phyloP scores from a whole-genome alignment of 2,113 vertebrate species.

The Alectura lathami region DNA sequence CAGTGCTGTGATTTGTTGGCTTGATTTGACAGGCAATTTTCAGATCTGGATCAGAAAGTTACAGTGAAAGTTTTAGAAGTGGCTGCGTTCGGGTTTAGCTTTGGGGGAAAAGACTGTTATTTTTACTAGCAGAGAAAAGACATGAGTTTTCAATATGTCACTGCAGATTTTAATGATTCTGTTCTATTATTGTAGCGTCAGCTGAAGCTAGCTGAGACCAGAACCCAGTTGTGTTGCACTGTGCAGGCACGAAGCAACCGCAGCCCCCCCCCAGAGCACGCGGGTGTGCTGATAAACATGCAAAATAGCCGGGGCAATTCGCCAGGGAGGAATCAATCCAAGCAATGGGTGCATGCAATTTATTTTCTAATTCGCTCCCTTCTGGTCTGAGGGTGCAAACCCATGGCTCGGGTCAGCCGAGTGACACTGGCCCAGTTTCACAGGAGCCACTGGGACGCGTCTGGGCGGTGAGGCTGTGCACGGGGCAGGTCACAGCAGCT shows the following conservation, averaged over 20 bases:
- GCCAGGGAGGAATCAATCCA: not conserved
- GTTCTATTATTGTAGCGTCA: not conserved
- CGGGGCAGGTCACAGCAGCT: not conserved
- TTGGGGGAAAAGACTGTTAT: not conserved
- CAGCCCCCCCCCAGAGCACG: not conserved
- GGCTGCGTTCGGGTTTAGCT: not conserved
- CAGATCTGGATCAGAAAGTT: conserved; percentile 49
- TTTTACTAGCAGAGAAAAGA: not conserved
- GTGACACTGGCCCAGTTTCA: not conserved
- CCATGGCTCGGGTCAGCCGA: not conserved
- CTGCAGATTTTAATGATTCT: not conserved
- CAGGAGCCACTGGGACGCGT: accelerated
- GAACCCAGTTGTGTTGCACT: not conserved
- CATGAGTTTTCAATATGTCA: not conserved
- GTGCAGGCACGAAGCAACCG: not conserved
- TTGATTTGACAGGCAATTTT: conserved; percentile 59
- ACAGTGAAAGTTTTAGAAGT: not conserved
- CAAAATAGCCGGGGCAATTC: not conserved
- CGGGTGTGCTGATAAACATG: not conserved
- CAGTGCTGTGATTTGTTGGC: not conserved
- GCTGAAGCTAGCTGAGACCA: not conserved
- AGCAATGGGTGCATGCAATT: accelerated
- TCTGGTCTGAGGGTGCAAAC: not conserved
- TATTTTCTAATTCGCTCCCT: not conserved
- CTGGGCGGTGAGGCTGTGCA: not conserved